A percentile compares a stretch with the other conserved stretches of the same genome.
Conservation (phyloP, 2,113 vertebrate species). For the Eulemur macaco region DNA sequence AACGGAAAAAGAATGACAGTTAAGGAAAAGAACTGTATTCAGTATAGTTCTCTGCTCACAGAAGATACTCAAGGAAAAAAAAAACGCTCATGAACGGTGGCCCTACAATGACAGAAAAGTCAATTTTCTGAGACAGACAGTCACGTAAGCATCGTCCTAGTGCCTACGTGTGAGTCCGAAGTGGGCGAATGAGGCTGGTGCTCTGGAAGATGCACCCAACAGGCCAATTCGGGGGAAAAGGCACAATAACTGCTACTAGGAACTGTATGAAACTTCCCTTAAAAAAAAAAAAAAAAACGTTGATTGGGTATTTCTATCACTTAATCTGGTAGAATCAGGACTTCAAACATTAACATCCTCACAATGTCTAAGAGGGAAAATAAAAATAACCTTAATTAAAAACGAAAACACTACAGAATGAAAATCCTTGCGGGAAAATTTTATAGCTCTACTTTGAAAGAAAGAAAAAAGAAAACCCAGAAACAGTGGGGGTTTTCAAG, state of each 20-base stretch:
- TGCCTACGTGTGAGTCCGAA: neutral
- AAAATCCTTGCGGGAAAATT: constrained; percentile 30
- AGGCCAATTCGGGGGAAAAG: neutral
- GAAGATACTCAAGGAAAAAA: neutral
- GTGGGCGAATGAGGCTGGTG: neutral
- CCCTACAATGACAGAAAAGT: neutral
- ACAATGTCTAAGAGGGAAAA: constrained; percentile 33
- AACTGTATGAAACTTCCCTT: neutral
- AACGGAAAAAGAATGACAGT: constrained; percentile 55
- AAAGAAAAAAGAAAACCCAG: neutral
- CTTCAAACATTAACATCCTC: neutral
- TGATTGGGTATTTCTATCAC: neutral
- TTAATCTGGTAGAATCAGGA: constrained; percentile 8
- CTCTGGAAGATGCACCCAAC: neutral
- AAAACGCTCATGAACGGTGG: neutral
- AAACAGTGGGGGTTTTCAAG: neutral
- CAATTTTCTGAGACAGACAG: neutral
- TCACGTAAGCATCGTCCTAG: neutral
- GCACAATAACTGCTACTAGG: neutral
- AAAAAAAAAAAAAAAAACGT: neutral
- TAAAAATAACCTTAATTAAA: constrained; percentile 30
- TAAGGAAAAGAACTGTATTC: constrained; percentile 57
- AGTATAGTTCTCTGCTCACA: constrained; percentile 19
- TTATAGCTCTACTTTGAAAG: neutral
- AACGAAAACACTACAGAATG: neutral